Percentiles rank a stretch among this genome's conserved stretches.
These are phyloP conservation scores for Onychomys torridus DNA, from an alignment of 2,797 vertebrate genomes.

Conservation along the genomic window DNA sequence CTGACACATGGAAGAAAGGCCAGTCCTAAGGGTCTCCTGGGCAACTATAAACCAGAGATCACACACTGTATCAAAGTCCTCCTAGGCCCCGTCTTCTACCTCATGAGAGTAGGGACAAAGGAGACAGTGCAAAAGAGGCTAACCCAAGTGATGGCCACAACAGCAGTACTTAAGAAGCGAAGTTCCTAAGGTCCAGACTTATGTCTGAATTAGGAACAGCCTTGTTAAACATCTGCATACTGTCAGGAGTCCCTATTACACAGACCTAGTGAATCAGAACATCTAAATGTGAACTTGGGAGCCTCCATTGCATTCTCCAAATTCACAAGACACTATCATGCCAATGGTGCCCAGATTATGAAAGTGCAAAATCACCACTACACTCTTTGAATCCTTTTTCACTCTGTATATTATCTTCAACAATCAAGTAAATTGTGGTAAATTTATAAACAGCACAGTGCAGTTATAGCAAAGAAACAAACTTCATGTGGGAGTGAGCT, in stretches of 20 bases:
- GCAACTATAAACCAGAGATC: not conserved
- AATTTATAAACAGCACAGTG: conserved; percentile 6
- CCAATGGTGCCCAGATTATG: not conserved
- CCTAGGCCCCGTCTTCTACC: not conserved
- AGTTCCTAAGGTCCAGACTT: conserved; percentile 18
- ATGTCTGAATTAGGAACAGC: not conserved
- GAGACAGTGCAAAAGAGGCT: not conserved
- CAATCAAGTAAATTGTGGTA: not conserved
- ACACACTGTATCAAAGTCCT: not conserved
- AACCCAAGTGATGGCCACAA: not conserved
- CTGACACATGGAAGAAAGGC: not conserved
- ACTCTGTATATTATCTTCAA: not conserved
- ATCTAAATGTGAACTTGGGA: not conserved
- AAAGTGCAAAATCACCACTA: not conserved
- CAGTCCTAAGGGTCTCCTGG: not conserved
- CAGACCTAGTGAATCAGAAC: conserved; percentile 9
- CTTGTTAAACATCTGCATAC: conserved; percentile 27
- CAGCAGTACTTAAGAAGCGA: not conserved
- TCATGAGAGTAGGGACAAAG: not conserved
- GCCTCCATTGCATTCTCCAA: not conserved
- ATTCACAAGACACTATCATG: conserved; percentile 29
- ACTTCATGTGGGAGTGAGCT: not conserved
- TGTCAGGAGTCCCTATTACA: not conserved
- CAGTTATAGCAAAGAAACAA: conserved; percentile 7
- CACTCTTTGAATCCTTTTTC: not conserved